Base-by-base conservation (phyloP, 2,113 vertebrate species). In the Cephalopterus ornatus region DNA sequence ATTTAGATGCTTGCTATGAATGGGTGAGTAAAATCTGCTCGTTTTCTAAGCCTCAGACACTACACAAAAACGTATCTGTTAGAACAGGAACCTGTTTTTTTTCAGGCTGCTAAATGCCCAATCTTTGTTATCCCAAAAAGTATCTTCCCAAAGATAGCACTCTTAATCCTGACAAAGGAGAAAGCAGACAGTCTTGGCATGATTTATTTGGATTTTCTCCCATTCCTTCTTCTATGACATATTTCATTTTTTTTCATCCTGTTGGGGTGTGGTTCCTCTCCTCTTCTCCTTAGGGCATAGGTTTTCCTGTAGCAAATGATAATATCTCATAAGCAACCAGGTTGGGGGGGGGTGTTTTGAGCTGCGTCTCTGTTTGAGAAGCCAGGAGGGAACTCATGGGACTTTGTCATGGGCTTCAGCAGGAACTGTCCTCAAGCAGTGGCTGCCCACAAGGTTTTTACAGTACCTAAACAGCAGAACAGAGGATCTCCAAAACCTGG, bases 41-140 rank as follows among this genome's bases (percentile, higher is more conserved):
- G 59, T 94, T 98, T 97, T 91, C 93, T 97, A 96, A 98, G 92
- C 80, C 78, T 92, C 93, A 39, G 91, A 97, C 84, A 22, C 83
- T 92, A 96, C 81, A 97, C 96, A 97, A 97, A 96, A 97, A 97
- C n/a, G 41, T 87, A 95, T 97, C 96, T 89, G 86, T 94, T 79
- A 94, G 89, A 96, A 97, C 46, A 88, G 77, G 86, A 97, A 97
- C 85, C 47, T 82, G 88, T 88, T 97, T 98, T 97, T 96, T 91
- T 96, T 97, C 97, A 96, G 93, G 70, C 86, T 96, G 75, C 86
- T 97, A 95, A 97, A 92, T 82, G 90, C 92, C 82, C 79, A 91
- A 93, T 92, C 90, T 97, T 97, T 97, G 85, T 96, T 97, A 97
- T 82, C 75, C 58, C 66, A 67, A 92, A 39, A 91, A 94, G 62